Percentiles rank a stretch among this genome's conserved stretches.
These are phyloP conservation scores for Epizoanthus rinbou DNA, from an alignment of 92 coral and sea anemone genomes.

Conservation along the genomic window DNA sequence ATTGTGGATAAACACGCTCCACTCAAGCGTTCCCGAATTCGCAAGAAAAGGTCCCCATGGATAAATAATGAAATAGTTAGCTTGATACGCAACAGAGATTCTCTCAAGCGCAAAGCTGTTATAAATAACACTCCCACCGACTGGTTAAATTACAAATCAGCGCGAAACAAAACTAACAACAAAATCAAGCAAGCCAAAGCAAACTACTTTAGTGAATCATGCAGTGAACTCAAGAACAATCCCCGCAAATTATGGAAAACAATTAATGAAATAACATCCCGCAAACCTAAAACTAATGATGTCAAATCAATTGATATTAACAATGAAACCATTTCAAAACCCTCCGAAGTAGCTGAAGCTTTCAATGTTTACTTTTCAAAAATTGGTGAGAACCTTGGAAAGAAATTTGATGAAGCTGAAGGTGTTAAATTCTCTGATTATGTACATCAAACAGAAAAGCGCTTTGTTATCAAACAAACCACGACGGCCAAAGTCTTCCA, in stretches of 20 bases:
- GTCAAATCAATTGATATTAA: slow-evolving; percentile 1
- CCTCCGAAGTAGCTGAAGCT: neutral
- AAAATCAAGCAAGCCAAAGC: slow-evolving; percentile 31
- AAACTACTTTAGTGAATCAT: neutral
- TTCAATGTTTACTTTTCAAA: neutral
- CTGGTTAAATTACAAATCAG: slow-evolving; percentile 13
- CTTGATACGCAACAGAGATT: slow-evolving; percentile 29
- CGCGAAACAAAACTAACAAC: slow-evolving; percentile 16
- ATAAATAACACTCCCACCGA: neutral
- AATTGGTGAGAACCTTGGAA: neutral
- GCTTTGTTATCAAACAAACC: neutral
- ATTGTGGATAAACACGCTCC: slow-evolving; percentile 21
- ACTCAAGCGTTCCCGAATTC: neutral
- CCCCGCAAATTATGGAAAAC: slow-evolving; percentile 15
- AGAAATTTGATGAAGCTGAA: slow-evolving; percentile 18
- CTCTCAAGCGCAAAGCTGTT: slow-evolving; percentile 20
- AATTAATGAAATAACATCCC: slow-evolving; percentile 19
- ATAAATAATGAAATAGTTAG: slow-evolving; percentile 6
- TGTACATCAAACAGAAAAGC: neutral
- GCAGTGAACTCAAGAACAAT: neutral
- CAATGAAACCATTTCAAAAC: neutral
- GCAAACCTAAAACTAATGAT: neutral
- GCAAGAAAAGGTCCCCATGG: slow-evolving; percentile 31
- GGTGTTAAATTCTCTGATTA: neutral
- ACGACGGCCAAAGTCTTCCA: neutral